A percentile compares a stretch with the other conserved stretches of the same genome.
Conservation (phyloP, 2,888 invertebrate genomes). For the Ecliptopera silaceata region DNA sequence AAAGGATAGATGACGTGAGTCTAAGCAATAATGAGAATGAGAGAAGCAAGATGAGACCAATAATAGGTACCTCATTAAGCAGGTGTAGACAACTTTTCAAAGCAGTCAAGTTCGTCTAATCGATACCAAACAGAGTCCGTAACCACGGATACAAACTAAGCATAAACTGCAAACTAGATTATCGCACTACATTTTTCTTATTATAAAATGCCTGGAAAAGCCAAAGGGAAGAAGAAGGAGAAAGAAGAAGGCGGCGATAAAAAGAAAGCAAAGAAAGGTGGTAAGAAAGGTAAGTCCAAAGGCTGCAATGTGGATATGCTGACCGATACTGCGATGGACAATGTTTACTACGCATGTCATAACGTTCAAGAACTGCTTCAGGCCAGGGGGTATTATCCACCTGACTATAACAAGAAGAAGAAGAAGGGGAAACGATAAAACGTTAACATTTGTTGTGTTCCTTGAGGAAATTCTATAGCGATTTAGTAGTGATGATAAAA, state of each 20-base stretch:
- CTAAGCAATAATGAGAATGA: too few species aligned
- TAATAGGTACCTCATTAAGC: too few species aligned
- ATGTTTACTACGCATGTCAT: slow-evolving; percentile 96
- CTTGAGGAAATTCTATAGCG: background rate
- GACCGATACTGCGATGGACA: slow-evolving; percentile 95
- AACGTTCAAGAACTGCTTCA: slow-evolving; percentile 94
- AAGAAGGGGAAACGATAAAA: slow-evolving; percentile 87
- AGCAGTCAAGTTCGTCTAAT: slow-evolving; percentile 37
- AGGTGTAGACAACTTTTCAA: too few species aligned
- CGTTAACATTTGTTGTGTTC: too few species aligned
- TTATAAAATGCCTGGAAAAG: slow-evolving; percentile 61
- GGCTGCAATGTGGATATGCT: slow-evolving; percentile 92
- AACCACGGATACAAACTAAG: slow-evolving; percentile 28
- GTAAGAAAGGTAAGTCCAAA: slow-evolving; percentile 80
- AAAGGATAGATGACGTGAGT: too few species aligned
- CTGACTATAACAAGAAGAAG: slow-evolving; percentile 93
- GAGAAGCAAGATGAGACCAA: too few species aligned
- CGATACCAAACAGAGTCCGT: slow-evolving; percentile 39
- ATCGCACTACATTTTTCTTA: background rate
- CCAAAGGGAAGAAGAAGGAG: slow-evolving; percentile 77
- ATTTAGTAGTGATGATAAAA: background rate
- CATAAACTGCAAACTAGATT: slow-evolving; percentile 22
- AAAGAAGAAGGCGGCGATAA: slow-evolving; percentile 64
- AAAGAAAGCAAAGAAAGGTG: slow-evolving; percentile 78
- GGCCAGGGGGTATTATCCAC: slow-evolving; percentile 94